Conservation (phyloP, 2,888 invertebrate species). For the Hemaris fuciformis region DNA sequence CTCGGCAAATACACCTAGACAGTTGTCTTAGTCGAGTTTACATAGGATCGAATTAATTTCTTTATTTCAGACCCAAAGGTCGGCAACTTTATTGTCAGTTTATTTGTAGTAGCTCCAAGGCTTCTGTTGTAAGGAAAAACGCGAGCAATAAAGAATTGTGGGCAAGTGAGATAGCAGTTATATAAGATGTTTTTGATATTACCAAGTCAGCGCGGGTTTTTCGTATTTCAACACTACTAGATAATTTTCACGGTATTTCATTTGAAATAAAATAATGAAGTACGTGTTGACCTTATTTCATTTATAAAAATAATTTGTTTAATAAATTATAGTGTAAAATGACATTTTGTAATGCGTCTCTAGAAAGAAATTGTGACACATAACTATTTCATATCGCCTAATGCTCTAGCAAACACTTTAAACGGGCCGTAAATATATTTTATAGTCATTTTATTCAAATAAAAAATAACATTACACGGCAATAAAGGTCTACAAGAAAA, state of each 20-base stretch:
- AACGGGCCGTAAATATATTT: conserved; percentile 1
- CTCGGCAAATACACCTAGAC: not conserved
- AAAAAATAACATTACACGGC: conserved; percentile 11
- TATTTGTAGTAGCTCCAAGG: not conserved
- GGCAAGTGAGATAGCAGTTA: not conserved
- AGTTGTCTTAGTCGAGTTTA: not conserved
- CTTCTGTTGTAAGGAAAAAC: not conserved
- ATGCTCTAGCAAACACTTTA: not conserved
- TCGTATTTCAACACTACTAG: not conserved
- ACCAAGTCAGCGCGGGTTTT: not conserved
- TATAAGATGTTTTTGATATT: not conserved
- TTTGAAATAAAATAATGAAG: no score
- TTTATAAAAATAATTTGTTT: not conserved
- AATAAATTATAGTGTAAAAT: not conserved
- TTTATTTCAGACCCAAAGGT: not conserved
- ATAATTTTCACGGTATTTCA: no score
- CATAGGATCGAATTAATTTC: conserved; percentile 7
- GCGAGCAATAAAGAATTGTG: not conserved
- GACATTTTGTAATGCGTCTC: not conserved
- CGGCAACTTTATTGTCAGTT: not conserved
- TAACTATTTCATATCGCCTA: not conserved
- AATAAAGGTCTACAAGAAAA: conserved; percentile 19
- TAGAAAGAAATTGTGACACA: not conserved
- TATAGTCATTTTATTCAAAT: conserved; percentile 8
- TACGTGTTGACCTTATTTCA: no score